Conservation (phyloP, 2,797 vertebrate genomes). For the Merluccius polli region DNA sequence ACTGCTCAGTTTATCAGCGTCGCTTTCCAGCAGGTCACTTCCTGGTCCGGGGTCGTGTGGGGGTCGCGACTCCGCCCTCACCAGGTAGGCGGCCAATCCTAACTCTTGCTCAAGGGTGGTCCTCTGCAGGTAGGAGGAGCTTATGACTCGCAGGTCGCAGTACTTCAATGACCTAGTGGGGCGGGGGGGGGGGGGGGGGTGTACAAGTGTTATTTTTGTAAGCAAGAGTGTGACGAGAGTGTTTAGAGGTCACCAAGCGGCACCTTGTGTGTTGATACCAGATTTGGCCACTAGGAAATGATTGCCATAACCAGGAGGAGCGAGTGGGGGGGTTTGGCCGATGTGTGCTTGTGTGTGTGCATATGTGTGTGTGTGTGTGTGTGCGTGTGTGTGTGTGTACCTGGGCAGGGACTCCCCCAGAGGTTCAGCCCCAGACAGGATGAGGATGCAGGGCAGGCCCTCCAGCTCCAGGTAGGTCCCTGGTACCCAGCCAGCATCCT, state of each 20-base stretch:
- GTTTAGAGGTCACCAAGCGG: no score
- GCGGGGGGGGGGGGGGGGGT: background rate
- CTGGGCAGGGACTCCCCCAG: conserved; percentile 92
- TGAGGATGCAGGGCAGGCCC: conserved; percentile 93
- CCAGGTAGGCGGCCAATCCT: conserved; percentile 89
- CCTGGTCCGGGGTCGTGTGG: conserved; percentile 61
- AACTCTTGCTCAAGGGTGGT: conserved; percentile 93
- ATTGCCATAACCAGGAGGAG: no score
- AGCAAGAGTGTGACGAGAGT: no score
- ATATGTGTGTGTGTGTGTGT: background rate
- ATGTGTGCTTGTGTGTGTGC: background rate
- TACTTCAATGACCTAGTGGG: conserved; percentile 86
- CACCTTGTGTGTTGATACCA: no score
- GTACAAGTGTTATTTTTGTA: background rate
- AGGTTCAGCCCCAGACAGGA: conserved; percentile 89
- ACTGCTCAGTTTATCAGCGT: conserved; percentile 89
- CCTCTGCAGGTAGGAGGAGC: conserved; percentile 87
- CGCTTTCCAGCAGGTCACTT: conserved; percentile 85
- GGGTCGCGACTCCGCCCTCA: conserved; percentile 78
- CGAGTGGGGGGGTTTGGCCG: no score
- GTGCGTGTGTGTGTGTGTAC: conserved; percentile 54
- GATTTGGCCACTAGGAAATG: no score
- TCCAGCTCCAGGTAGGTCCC: conserved; percentile 92
- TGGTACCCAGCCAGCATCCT: conserved; percentile 88
- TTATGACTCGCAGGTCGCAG: conserved; percentile 93